phyloP scores from a whole-genome alignment of 2,113 vertebrate genomes.

The Emydocephalus ijimae region DNA sequence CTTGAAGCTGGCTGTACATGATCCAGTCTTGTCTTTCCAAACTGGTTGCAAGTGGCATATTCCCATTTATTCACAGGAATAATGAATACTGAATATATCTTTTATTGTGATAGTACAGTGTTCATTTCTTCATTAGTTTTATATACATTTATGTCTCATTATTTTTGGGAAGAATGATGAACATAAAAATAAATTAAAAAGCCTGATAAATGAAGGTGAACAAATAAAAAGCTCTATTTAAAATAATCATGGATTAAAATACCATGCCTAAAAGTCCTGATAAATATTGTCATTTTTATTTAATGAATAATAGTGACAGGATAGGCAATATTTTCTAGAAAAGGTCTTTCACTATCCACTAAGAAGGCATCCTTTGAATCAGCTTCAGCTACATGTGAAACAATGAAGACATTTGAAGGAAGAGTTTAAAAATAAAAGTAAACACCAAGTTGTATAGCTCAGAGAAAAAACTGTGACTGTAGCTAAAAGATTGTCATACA shows the following conservation, averaged over 20 bases:
- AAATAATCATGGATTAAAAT: not conserved
- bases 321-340: not conserved
- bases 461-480: no score
- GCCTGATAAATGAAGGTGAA: not conserved
- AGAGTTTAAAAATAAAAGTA: not conserved
- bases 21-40: not conserved
- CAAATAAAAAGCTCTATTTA: not conserved
- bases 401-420: not conserved
- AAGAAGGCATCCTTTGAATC: not conserved
- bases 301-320: not conserved
- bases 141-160: not conserved
- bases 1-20: not conserved
- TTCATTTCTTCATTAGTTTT: not conserved
- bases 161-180: not conserved
- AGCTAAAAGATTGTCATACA: not conserved
- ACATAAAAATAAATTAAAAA: not conserved
- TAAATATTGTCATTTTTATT: not conserved
- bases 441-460: not conserved
- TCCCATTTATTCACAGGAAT: not conserved
- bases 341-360: not conserved
- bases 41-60: not conserved
- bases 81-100: not conserved
- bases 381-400: not conserved
- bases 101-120: not conserved
- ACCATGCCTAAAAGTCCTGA: no score